Evolutionary conservation across 2,113 vertebrate species (phyloP), one percentile per base, ranked within the genome.

Genomic region (Tachuris rubrigastra): DNA sequence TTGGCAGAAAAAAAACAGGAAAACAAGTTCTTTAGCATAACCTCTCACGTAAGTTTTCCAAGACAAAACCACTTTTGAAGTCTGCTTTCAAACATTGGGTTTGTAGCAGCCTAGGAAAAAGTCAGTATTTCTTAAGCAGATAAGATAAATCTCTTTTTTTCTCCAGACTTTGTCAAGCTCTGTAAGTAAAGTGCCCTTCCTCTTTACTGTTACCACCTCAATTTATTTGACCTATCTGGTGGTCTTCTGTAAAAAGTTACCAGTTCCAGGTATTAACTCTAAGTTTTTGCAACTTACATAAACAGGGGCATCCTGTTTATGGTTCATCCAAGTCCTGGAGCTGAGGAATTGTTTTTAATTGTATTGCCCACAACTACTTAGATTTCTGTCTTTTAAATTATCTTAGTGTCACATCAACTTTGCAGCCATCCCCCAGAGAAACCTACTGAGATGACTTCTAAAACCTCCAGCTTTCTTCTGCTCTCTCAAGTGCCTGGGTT

Each of bases 161-260:
- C 28, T 53, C 10, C 25, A 27, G 30, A 63, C 9, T 24, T 73
- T 21, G 3, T 6, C 17, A 6, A 59, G 23, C 7, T 67, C 39
- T 71, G 10, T 59, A 69, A 89, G 66, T 31, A 58, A 77, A 85
- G 2, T 30, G 14, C 0, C 20, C 0, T 14, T 27, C 5, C 10
- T 85, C 16, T 74, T 56, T 53, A 23, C 28, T 46, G 31, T 9
- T 79, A 24, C 14, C 5, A 37, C 6, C 22, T 62, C 23, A 68
- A 16, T 39, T 47, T 8, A 1, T 72, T 46, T 81, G 9, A 62
- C 2, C 5, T 31, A 3, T 22, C 7, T 2, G 0, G 10, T 60
- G 9, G 4, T 72, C 7, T 58, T 60, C 33, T 53, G 16, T 44
- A 69, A 47, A 80, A 83, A 69, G 28, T 35, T 20, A 76, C 3